Base-by-base conservation (phyloP, 2,888 invertebrate species). In the Epinotia demarniana region DNA sequence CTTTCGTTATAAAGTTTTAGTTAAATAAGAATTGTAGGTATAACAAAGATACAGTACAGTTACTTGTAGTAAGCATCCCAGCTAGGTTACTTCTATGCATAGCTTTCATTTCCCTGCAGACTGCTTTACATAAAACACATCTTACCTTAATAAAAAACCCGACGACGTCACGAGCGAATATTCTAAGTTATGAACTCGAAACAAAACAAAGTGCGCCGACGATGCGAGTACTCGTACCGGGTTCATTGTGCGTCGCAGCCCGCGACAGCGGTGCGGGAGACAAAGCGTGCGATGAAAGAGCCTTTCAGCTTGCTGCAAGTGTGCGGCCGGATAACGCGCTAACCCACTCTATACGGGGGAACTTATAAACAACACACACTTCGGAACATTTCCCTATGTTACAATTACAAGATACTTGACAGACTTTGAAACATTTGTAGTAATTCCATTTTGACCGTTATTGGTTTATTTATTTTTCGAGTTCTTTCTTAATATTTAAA, bases 201-300 rank as follows among this genome's bases (percentile, higher is more conserved):
- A 64, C 64, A 64, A 63, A 63, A 64, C 64, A 64, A 64, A 64
- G 64, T 64, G 49, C 64, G 19, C 58, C 46, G 49, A n/a, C 49
- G 46, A 64, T 64, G 64, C 27, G 46, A 64, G 64, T 49, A n/a
- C n/a, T n/a, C n/a, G n/a, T n/a, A 19, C 58, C 27, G 63, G 19
- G 27, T n/a, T 43, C 49, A 64, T 64, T 64, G 49, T 64, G 64
- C 58, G 57, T 23, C 8, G 39, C 8, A 13, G 46, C 63, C 19
- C 16, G 46, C 63, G 64, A 64, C 64, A 53, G 49, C 27, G 64
- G 46, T 53, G n/a, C 53, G 53, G 63, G 43, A 63, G 19, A 64
- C 64, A 64, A 64, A 64, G 64, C 27, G 49, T 46, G 43, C 18
- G 16, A n/a, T 49, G 64, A 64, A 64, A 64, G 63, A 16, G 23